Conservation (phyloP, 2,888 invertebrate species). For the Serripes groenlandicus region DNA sequence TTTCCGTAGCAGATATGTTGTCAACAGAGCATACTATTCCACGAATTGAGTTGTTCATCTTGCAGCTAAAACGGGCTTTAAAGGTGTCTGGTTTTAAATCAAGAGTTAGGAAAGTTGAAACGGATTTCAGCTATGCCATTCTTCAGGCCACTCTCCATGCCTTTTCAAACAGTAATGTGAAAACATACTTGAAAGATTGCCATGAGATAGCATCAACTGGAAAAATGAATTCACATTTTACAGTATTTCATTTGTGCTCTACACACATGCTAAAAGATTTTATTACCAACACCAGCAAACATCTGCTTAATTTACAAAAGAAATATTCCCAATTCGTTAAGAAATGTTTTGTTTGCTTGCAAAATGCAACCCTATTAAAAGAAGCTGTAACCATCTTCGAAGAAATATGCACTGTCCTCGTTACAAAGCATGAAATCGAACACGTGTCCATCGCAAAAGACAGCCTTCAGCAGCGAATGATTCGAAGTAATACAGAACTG, state of each 20-base stretch:
- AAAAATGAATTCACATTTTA: no score
- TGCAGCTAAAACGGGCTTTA: neutral
- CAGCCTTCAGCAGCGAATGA: neutral
- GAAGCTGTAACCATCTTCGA: neutral
- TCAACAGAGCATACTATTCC: slow-evolving; percentile 15
- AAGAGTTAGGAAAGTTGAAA: slow-evolving; percentile 6
- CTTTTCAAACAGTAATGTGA: slow-evolving; percentile 11
- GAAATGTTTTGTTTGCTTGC: slow-evolving; percentile 12
- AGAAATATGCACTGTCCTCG: neutral
- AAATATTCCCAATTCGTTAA: neutral
- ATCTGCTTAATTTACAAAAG: neutral
- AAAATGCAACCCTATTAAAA: neutral
- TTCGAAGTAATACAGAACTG: no score
- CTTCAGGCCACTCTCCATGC: slow-evolving; percentile 15
- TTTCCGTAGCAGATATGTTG: slow-evolving; percentile 10
- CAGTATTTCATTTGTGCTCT: slow-evolving; percentile 19
- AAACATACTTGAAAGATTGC: slow-evolving; percentile 10
- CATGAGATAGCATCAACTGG: neutral
- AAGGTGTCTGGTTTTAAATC: neutral
- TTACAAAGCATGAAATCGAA: neutral
- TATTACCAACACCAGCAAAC: neutral
- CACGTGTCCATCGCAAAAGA: neutral
- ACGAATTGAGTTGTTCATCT: neutral
- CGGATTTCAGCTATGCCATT: slow-evolving; percentile 21
- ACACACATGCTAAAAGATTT: slow-evolving; percentile 27